Evolutionary conservation across 2,797 vertebrate species (phyloP).

Genomic region (Oryzias sinensis): DNA sequence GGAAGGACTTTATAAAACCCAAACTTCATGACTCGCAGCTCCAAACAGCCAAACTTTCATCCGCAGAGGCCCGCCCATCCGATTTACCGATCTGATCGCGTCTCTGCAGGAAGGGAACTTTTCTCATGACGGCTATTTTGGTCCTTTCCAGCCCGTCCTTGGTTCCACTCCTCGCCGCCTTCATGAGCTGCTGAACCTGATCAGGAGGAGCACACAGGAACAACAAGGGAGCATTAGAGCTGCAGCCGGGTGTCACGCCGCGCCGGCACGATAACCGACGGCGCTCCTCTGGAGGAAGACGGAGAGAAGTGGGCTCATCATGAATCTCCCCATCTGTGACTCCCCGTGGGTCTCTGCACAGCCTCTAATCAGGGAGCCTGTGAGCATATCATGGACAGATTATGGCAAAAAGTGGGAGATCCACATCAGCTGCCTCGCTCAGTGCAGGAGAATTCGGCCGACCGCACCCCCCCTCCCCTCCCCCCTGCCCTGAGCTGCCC

Average conservation of each 20-base stretch:
- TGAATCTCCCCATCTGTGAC: constrained; percentile 64
- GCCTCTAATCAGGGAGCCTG: constrained; percentile 63
- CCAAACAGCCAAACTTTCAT: constrained; percentile 26
- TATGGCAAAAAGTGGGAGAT: constrained; percentile 49
- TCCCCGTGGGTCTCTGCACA: constrained; percentile 49
- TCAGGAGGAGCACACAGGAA: constrained; percentile 41
- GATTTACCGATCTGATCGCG: constrained; percentile 84
- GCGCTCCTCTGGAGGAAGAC: constrained; percentile 46
- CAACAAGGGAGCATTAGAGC: constrained; percentile 40
- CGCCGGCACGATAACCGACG: constrained; percentile 40
- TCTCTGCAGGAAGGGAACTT: constrained; percentile 89
- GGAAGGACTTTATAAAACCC: constrained; percentile 23
- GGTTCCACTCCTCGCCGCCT: constrained; percentile 90
- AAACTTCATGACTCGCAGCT: constrained; percentile 22
- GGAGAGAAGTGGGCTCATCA: constrained; percentile 58
- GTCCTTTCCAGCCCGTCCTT: constrained; percentile 95
- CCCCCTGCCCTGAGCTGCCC: constrained; percentile 5
- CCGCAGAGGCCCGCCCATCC: constrained; percentile 14
- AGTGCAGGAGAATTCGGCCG: constrained; percentile 50
- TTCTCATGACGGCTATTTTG: constrained; percentile 90
- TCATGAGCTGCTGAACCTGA: constrained; percentile 97
- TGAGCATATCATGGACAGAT: constrained; percentile 55
- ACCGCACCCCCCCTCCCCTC: constrained; percentile 57
- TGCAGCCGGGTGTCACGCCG: constrained; percentile 30
- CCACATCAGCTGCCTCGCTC: constrained; percentile 40